Base-by-base conservation (phyloP, 2,797 vertebrate genomes). In the Gouania willdenowi region DNA sequence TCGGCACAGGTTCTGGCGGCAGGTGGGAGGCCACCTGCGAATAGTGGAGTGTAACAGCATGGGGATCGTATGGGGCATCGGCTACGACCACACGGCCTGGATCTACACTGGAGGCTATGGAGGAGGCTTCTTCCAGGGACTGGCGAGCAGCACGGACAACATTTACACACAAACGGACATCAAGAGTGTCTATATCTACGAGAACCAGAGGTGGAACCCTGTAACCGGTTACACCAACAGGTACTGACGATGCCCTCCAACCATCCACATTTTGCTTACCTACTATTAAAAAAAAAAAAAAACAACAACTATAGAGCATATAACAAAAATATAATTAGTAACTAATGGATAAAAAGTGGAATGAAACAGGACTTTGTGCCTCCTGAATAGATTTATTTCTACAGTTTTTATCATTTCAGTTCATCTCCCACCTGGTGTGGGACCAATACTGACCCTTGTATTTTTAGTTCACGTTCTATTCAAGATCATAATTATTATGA, bases 171-270 rank as follows among this genome's bases (percentile, higher is more conserved):
- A 99, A 84, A 90, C 91, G 0, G 97, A 99, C 2, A 86, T 93
- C 43, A 98, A 94, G 81, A 91, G 86, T 1, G 81, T 98, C 53
- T 89, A 90, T 71, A 93, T 99, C 70, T 98, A 95, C 1, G 97
- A 99, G 86, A 99, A 98, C 79, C 97, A 99, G 65, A 91, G 96
- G 27, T 99, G 97, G 97, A 98, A 98, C 68, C 96, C 95, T 0
- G 91, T 99, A 56, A 92, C 90, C 0, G 97, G 97, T 44, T 99
- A 98, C 63, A 93, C 92, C 61, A 92, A 87, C 90, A 93, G 92
- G 96, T 95, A 26, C 1, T 8, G 6, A n/a, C 0, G 6, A 28
- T 3, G 0, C 17, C 25, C 19, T 4, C n/a, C n/a, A n/a, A n/a
- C n/a, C n/a, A n/a, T n/a, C n/a, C n/a, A n/a, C n/a, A n/a, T n/a